These are phyloP conservation scores for Venusia cambrica DNA, from an alignment of 2,888 invertebrate genomes.

Conservation along the genomic window DNA sequence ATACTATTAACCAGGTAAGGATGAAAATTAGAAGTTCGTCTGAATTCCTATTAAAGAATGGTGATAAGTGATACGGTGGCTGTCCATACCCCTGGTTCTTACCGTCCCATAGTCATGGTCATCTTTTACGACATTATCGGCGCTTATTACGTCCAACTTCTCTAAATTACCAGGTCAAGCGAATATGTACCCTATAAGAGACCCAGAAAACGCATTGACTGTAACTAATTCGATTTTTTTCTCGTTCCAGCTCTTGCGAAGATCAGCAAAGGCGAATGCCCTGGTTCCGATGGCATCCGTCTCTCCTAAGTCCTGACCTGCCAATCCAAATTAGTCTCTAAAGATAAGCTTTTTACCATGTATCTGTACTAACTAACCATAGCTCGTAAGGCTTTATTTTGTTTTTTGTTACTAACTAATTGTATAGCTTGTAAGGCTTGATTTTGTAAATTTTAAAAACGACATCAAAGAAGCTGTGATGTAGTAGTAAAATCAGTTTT, in stretches of 20 bases:
- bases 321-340: slow-evolving; percentile 11
- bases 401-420: slow-evolving; percentile 11
- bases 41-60: too few species aligned
- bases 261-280: slow-evolving; percentile 83
- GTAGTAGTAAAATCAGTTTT: too few species aligned
- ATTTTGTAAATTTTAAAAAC: slow-evolving; percentile 27
- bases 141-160: too few species aligned
- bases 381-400: slow-evolving; percentile 14
- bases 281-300: slow-evolving; percentile 82
- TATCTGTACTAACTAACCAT: slow-evolving; percentile 10
- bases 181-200: too few species aligned
- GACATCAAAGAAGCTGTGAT: slow-evolving; percentile 56
- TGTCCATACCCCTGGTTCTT: too few species aligned
- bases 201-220: too few species aligned
- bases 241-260: slow-evolving; percentile 78
- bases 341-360: slow-evolving; percentile 7
- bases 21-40: too few species aligned
- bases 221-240: slow-evolving; percentile 15
- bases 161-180: too few species aligned
- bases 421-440: slow-evolving; percentile 10
- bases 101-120: too few species aligned
- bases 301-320: slow-evolving; percentile 65
- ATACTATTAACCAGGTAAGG: too few species aligned
- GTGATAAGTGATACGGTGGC: too few species aligned
- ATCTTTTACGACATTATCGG: too few species aligned